Base-by-base conservation (phyloP, 2,888 invertebrate species). In the Drosophila macrothrix region DNA sequence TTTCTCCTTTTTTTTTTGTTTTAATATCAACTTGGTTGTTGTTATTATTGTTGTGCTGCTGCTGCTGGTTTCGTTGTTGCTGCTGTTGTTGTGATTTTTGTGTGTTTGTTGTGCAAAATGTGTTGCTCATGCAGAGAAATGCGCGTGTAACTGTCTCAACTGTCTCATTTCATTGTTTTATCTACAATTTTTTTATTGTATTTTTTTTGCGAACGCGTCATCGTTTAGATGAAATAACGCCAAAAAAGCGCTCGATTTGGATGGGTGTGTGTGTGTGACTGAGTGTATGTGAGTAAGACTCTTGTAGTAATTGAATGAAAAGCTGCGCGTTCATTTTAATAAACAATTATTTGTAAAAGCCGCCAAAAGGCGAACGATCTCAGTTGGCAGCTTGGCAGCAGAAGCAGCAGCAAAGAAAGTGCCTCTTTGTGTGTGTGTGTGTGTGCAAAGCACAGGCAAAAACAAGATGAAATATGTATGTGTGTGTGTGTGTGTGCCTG, bases 341-440 rank as follows among this genome's bases (percentile, higher is more conserved):
- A 75, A 80, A 83, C 75, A 86, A 73, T 72, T 41, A 41, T 54
- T 54, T 49, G 54, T 62, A 76, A 79, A 84, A 84, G 69, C 83
- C 88, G 83, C 84, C 83, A 84, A 88, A 83, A 85, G 78, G 70
- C 78, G 76, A 78, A 58, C 53, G 78, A 74, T 68, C 54, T 61
- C 31, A 46, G 59, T 61, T 69, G 59, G 46, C 56, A 75, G 53
- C 60, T 25, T 46, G 28, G 61, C 39, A 22, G 43, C 61, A 31
- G 22, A 4, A 22, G 12, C 65, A 52, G 62, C 66, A 60, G 67
- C 67, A 56, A 82, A 84, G 87, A 83, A 86, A 83, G 88, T 80
- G 54, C 52, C 59, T 52, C 52, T 58, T 19, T 54, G 41, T 49
- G 53, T 25, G 43, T 56, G 64, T 54, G 41, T 60, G 59, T 58